phyloP scores from a whole-genome alignment of 2,113 vertebrate species.

The Zootoca vivipara region DNA sequence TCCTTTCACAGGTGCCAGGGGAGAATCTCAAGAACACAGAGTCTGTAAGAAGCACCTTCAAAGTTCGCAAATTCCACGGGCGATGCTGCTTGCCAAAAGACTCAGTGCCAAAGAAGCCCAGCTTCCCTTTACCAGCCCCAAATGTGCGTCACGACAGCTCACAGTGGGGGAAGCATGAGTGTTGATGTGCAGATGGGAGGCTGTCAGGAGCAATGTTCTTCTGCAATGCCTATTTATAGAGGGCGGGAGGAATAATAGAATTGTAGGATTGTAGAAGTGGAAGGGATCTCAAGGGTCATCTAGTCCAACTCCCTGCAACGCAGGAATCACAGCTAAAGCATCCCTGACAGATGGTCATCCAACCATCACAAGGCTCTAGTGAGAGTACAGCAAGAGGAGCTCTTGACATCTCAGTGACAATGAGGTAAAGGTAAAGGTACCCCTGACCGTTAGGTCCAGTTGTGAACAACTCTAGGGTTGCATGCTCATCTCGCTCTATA shows the following conservation, averaged over 20 bases:
- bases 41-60: slow-evolving; percentile 8
- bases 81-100: slow-evolving; percentile 12
- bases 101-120: not conserved
- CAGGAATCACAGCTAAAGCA: no score
- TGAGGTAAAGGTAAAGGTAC: no score
- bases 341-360: no score
- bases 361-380: not conserved
- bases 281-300: no score
- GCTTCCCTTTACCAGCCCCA: not conserved
- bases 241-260: not conserved
- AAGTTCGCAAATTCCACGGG: slow-evolving; percentile 31
- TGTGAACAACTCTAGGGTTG: no score
- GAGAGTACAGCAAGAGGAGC: slow-evolving; percentile 14
- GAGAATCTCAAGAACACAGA: slow-evolving; percentile 55
- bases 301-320: no score
- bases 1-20: slow-evolving; percentile 38
- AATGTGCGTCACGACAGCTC: slow-evolving; percentile 46
- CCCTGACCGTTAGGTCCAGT: no score
- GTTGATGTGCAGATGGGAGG: slow-evolving; percentile 70
- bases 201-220: slow-evolving; percentile 63
- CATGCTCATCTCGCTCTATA: no score
- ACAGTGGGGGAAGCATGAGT: slow-evolving; percentile 69
- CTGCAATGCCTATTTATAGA: slow-evolving; percentile 73
- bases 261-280: no score
- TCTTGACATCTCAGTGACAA: slow-evolving; percentile 66